phyloP scores from a whole-genome alignment of 2,113 vertebrate genomes.

The Artemisiospiza belli region DNA sequence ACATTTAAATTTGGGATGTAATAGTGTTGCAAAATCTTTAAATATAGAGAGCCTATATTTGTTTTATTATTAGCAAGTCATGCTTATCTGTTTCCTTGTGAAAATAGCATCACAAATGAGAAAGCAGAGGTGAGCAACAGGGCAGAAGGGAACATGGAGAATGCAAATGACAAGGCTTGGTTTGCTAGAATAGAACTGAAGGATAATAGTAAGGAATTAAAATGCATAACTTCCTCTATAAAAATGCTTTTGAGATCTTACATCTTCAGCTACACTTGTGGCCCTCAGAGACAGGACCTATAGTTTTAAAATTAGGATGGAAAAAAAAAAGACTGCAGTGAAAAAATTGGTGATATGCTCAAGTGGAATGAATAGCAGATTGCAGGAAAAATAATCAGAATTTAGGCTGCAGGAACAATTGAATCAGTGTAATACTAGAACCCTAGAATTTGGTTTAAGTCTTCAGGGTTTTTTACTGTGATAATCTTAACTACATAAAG shows the following conservation, averaged over 20 bases:
- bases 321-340: not conserved
- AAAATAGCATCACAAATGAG: not conserved
- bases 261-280: not conserved
- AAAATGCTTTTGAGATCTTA: not conserved
- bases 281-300: not conserved
- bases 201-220: not conserved
- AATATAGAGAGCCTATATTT: not conserved
- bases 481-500: not conserved
- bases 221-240: not conserved
- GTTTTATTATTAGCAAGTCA: not conserved
- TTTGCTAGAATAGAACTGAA: not conserved
- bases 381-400: not conserved
- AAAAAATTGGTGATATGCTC: not conserved
- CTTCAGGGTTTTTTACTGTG: not conserved
- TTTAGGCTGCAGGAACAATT: not conserved
- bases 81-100: not conserved
- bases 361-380: not conserved
- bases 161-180: not conserved
- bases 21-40: not conserved
- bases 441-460: not conserved
- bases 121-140: not conserved
- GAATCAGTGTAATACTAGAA: not conserved
- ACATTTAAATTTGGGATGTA: not conserved
- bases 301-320: not conserved
- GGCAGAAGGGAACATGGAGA: not conserved